Percentiles rank a stretch among this genome's conserved stretches.
phyloP scores from a whole-genome alignment of 1,140 invertebrate species.

The Solen grandis region DNA sequence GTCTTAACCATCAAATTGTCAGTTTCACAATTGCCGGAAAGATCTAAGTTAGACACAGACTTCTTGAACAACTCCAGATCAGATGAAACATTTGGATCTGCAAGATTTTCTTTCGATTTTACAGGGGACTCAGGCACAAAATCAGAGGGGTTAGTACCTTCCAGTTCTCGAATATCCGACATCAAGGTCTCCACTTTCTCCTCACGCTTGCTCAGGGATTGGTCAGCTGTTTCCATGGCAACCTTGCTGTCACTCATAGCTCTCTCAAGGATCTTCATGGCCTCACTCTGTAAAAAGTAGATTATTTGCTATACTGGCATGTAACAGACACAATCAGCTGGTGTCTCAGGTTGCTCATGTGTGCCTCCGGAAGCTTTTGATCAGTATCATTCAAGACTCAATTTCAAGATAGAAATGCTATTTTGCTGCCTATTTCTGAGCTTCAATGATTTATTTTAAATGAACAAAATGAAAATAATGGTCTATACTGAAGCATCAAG shows the following conservation, averaged over 20 bases:
- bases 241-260: conserved; percentile 62
- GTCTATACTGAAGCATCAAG: too few relatives aligned
- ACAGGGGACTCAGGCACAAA: conserved; percentile 28
- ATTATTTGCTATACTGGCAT: neutral
- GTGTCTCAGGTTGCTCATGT: too few relatives aligned
- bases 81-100: neutral
- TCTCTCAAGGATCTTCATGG: conserved; percentile 59
- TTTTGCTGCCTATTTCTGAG: too few relatives aligned
- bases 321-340: neutral
- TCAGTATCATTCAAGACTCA: too few relatives aligned
- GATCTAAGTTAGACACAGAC: neutral
- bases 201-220: conserved; percentile 54
- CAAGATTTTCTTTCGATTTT: neutral
- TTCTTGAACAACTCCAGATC: conserved; percentile 23
- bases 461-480: too few relatives aligned
- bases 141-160: conserved; percentile 45
- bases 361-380: too few relatives aligned
- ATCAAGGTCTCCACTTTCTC: conserved; percentile 46
- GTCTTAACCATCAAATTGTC: neutral
- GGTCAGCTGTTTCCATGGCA: conserved; percentile 62
- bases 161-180: conserved; percentile 26
- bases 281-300: conserved; percentile 51
- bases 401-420: too few relatives aligned
- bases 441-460: too few relatives aligned
- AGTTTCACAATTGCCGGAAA: neutral